These are phyloP conservation scores for Aphis gossypii DNA, from an alignment of 1,140 invertebrate species.

Conservation along the genomic window DNA sequence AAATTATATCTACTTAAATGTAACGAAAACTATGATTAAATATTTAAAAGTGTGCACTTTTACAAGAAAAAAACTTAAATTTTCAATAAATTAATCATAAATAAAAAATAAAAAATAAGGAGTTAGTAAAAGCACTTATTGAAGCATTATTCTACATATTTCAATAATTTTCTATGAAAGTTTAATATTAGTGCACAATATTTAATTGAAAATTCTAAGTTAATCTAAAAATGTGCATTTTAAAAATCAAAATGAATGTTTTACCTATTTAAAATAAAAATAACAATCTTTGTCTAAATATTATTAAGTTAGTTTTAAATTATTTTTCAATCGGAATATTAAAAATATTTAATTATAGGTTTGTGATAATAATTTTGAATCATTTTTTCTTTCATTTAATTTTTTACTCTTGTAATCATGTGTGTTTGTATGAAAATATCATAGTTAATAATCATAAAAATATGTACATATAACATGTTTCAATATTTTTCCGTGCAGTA, in stretches of 20 bases:
- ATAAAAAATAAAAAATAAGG: neutral
- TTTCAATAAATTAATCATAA: neutral
- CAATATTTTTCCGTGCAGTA: too few species aligned
- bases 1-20: too few species aligned
- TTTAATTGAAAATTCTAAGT: neutral
- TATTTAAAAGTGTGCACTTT: too few species aligned
- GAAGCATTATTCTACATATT: neutral
- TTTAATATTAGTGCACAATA: neutral
- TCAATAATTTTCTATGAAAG: neutral
- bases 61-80: neutral
- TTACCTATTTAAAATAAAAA: neutral
- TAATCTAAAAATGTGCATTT: neutral
- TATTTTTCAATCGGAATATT: neutral
- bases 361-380: neutral
- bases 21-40: too few species aligned
- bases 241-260: neutral
- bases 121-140: neutral
- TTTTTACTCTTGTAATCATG: neutral
- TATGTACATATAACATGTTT: too few species aligned
- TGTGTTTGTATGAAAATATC: neutral
- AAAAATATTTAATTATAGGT: neutral
- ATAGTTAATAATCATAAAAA: neutral
- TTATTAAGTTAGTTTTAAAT: neutral
- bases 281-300: neutral
- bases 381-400: too few species aligned